Evolutionary conservation across 2,888 invertebrate genomes (phyloP), one percentile per base, ranked within the genome.

Genomic region (Temnothorax unifasciatus): DNA sequence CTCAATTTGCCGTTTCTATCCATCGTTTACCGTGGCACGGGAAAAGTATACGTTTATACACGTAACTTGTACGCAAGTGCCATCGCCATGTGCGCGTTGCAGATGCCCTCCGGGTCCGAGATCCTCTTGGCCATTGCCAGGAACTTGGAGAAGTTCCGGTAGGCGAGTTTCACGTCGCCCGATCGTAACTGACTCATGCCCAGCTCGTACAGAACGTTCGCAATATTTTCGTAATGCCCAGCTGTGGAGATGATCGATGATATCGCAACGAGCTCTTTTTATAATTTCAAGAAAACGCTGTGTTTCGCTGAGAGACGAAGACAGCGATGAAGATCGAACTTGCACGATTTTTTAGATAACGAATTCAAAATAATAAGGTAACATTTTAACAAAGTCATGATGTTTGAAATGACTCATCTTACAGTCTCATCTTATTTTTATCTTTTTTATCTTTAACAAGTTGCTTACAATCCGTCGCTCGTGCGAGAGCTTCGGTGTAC

Each of bases 1-100:
- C n/a, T 83, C 18, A 18, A 8, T 57, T 38, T 34, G n/a, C 54
- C 29, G 8, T 41, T 5, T 29, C 13, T 18, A 2, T 21, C 9
- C 11, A 1, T 63, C 11, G 34, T 6, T 34, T 15, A 41, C 5
- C 41, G 6, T 64, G 21, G 21, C 2, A 21, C 38, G 18, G 3
- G 18, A 1, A 61, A 18, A 18, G 44, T 77, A 9, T 75, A 18
- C 44, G 15, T 71, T 25, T 29, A 29, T 29, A 50, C 3, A 52
- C 76, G 25, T 88, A 93, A 94, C 87, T 93, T 91, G 57, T 93
- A 92, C 13, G 90, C 86, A 11, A 90, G 87, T 1, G 92, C 93
- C 6, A 94, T 82, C 71, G 92, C 89, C 87, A 87, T 88, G 44
- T 93, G 91, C 8, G 91, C 92, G 21, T 90, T 87, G 86, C 94